A percentile compares a stretch with the other conserved stretches of the same genome.
These are phyloP conservation scores for Pitangus sulphuratus DNA, from an alignment of 2,797 vertebrate species.

Conservation along the genomic window DNA sequence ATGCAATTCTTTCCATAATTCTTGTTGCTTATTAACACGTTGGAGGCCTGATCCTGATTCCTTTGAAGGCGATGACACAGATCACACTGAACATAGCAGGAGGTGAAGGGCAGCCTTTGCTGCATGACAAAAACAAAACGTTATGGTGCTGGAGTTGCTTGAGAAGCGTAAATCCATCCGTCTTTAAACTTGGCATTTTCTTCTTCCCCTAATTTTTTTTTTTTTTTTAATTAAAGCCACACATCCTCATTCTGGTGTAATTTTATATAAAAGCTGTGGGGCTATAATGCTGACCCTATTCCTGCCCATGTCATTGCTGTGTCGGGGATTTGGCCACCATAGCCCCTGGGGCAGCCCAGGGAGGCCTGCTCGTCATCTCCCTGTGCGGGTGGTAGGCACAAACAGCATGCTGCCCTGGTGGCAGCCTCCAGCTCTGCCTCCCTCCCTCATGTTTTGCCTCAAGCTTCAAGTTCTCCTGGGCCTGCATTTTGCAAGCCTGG, in stretches of 20 bases:
- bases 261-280: neutral
- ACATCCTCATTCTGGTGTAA: rapidly evolving
- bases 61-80: slow-evolving; percentile 53
- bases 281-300: neutral
- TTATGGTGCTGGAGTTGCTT: neutral
- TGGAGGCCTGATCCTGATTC: slow-evolving; percentile 44
- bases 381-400: rapidly evolving
- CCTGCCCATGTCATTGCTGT: neutral
- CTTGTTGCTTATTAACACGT: slow-evolving; percentile 38
- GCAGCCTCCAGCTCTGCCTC: neutral
- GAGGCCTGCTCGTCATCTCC: neutral
- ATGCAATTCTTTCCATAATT: slow-evolving; percentile 57
- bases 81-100: neutral
- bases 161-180: neutral
- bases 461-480: neutral
- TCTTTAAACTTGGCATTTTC: neutral
- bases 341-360: rapidly evolving
- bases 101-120: slow-evolving; percentile 30
- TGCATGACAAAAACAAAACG: slow-evolving; percentile 39
- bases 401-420: too few relatives aligned
- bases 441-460: neutral
- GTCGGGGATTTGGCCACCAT: rapidly evolving
- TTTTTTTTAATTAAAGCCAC: neutral
- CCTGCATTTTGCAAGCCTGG: neutral
- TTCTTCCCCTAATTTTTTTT: neutral